phyloP scores from a whole-genome alignment of 2,113 vertebrate genomes.

The Mesocricetus auratus region DNA sequence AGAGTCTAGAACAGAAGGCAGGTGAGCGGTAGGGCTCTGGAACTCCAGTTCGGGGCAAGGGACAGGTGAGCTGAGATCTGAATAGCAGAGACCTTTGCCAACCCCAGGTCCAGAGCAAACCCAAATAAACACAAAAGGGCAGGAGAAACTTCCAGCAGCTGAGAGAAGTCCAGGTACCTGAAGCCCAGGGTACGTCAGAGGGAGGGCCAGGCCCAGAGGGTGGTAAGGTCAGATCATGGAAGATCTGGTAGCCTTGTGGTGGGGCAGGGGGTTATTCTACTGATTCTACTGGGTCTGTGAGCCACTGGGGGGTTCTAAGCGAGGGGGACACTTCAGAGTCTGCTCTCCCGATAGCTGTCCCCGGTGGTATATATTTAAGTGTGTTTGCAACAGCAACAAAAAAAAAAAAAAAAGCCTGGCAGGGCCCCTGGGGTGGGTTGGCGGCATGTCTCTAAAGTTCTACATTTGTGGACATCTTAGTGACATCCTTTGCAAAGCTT shows the following conservation, averaged over 20 bases:
- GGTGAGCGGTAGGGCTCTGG: neutral
- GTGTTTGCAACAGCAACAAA: neutral
- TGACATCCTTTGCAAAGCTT: neutral
- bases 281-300: neutral
- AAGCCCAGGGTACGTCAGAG: neutral
- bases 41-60: neutral
- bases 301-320: neutral
- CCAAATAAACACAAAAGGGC: neutral
- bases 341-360: neutral
- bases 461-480: neutral
- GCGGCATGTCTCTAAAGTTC: neutral
- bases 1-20: neutral
- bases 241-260: neutral
- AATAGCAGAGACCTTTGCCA: neutral
- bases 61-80: neutral
- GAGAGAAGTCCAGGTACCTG: neutral
- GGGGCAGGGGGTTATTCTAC: neutral
- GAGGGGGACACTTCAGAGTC: neutral
- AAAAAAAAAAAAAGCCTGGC: constrained; percentile 1
- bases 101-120: neutral
- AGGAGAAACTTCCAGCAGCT: neutral
- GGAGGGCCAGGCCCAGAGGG: neutral
- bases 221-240: neutral
- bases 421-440: neutral
- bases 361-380: neutral